Evolutionary conservation across 2,888 invertebrate species (phyloP).

Genomic region (Synergus umbraculus): DNA sequence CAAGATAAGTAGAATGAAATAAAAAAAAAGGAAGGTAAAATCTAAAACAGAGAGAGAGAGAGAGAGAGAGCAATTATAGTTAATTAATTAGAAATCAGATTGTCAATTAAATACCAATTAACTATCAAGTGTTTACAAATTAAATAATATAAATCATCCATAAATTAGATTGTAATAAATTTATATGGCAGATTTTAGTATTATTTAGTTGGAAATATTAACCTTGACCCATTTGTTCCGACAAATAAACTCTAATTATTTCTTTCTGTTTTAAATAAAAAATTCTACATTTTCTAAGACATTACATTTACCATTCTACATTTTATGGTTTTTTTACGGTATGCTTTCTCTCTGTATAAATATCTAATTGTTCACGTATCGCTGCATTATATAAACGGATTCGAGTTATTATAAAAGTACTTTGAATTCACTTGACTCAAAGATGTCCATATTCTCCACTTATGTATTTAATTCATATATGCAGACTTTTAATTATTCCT

Average conservation of each 20-base stretch:
- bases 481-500: neutral
- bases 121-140: too few relatives aligned
- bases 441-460: constrained; percentile 3
- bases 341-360: neutral
- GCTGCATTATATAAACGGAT: neutral
- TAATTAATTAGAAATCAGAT: neutral
- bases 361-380: neutral
- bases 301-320: neutral
- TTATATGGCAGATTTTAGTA: too few relatives aligned
- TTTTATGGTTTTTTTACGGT: neutral
- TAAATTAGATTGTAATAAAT: neutral
- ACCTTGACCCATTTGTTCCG: neutral
- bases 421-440: neutral
- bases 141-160: neutral
- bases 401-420: neutral
- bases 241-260: neutral
- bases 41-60: too few relatives aligned
- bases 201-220: neutral
- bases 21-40: too few relatives aligned
- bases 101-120: neutral
- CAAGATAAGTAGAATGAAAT: too few relatives aligned
- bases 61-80: neutral
- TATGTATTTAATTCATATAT: neutral
- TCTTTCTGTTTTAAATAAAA: neutral
- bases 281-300: neutral